Evolutionary conservation across 2,888 invertebrate genomes (phyloP).

Genomic region (Abscondita cerata): DNA sequence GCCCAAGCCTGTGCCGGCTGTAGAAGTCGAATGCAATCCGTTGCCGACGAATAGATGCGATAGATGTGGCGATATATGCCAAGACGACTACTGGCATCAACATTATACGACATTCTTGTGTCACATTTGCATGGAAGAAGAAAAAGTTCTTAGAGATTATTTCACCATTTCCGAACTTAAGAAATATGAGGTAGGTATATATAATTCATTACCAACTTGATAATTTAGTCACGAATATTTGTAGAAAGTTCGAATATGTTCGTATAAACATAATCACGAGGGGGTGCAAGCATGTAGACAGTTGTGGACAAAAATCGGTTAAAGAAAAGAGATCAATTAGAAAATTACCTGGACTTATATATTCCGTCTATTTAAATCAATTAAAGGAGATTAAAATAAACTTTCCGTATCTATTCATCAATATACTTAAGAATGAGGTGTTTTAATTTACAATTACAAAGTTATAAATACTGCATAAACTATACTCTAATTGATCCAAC

Average conservation of each 20-base stretch:
- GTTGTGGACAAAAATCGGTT: conserved; percentile 47
- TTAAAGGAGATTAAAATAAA: too few species aligned
- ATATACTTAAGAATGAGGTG: too few species aligned
- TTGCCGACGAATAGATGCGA: conserved; percentile 56
- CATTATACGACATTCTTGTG: conserved; percentile 56
- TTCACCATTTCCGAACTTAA: conserved; percentile 6
- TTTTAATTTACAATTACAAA: too few species aligned
- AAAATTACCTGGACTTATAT: conserved; percentile 53
- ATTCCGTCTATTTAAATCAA: conserved; percentile 29
- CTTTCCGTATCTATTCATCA: too few species aligned
- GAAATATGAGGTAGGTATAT: conserved; percentile 15
- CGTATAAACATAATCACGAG: conserved; percentile 55
- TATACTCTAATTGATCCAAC: too few species aligned
- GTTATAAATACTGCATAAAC: too few species aligned
- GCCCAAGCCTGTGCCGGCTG: conserved; percentile 55
- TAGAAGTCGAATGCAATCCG: conserved; percentile 58
- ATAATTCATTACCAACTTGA: too few species aligned
- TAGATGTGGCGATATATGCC: conserved; percentile 55
- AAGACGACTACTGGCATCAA: conserved; percentile 62
- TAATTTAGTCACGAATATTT: too few species aligned
- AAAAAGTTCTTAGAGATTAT: conserved; percentile 38
- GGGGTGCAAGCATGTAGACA: conserved; percentile 52
- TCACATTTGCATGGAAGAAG: conserved; percentile 57
- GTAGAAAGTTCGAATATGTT: conserved; percentile 57
- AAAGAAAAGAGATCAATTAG: conserved; percentile 49